Evolutionary conservation across 2,888 invertebrate genomes (phyloP).

Genomic region (Epinotia bilunana): DNA sequence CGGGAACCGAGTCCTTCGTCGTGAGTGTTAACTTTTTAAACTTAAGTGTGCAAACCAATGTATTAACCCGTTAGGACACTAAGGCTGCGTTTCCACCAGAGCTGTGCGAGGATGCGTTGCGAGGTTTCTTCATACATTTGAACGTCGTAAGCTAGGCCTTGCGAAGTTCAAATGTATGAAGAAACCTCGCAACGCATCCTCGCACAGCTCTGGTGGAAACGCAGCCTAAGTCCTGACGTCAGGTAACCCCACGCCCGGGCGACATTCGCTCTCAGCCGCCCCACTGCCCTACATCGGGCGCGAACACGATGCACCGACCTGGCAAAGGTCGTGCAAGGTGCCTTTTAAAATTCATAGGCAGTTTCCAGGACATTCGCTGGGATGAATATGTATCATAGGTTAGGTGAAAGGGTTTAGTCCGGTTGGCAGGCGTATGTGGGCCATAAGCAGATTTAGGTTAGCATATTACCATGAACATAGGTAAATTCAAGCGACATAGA

Average conservation of each 20-base stretch:
- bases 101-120: no score
- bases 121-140: no score
- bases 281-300: slow-evolving; percentile 41
- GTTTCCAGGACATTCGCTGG: slow-evolving; percentile 28
- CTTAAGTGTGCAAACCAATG: neutral
- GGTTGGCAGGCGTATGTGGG: neutral
- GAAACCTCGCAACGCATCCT: no score
- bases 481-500: no score
- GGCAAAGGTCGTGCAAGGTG: slow-evolving; percentile 39
- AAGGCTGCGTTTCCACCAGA: no score
- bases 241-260: slow-evolving; percentile 8
- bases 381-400: slow-evolving; percentile 4
- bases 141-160: no score
- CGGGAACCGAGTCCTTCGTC: no score
- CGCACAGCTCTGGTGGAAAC: no score
- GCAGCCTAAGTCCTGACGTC: neutral
- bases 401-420: neutral
- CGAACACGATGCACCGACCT: slow-evolving; percentile 39
- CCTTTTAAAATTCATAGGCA: slow-evolving; percentile 38
- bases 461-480: no score
- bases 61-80: neutral
- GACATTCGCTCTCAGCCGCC: slow-evolving; percentile 26
- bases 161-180: no score
- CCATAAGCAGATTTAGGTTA: no score
- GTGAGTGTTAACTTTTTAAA: no score